These are phyloP conservation scores for Leucoptera coffeella DNA, from an alignment of 2,888 invertebrate species.

Conservation along the genomic window DNA sequence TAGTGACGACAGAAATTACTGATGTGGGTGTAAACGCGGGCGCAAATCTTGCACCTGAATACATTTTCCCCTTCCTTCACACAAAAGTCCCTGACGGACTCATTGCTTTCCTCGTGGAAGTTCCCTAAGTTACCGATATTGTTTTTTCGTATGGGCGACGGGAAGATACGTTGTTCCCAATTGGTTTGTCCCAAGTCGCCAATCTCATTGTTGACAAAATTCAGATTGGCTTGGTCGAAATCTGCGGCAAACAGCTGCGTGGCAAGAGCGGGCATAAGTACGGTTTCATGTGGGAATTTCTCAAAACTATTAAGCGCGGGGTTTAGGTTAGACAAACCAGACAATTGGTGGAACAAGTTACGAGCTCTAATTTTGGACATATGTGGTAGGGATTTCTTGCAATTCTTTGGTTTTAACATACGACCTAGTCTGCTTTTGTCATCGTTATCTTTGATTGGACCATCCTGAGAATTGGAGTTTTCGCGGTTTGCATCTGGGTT, in stretches of 20 bases:
- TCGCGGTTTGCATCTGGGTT: slow-evolving; percentile 52
- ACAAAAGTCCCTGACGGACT: slow-evolving; percentile 82
- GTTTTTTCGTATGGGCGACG: slow-evolving; percentile 50
- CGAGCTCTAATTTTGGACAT: slow-evolving; percentile 53
- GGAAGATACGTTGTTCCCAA: slow-evolving; percentile 49
- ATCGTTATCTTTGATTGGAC: slow-evolving; percentile 39
- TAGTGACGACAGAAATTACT: slow-evolving; percentile 90
- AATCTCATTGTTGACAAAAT: slow-evolving; percentile 30
- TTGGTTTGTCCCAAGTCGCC: slow-evolving; percentile 39
- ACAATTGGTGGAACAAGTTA: slow-evolving; percentile 48
- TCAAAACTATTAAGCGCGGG: slow-evolving; percentile 40
- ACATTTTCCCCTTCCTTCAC: slow-evolving; percentile 83
- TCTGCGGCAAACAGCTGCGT: slow-evolving; percentile 47
- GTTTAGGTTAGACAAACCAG: slow-evolving; percentile 40
- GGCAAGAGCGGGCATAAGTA: slow-evolving; percentile 48
- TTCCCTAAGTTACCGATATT: slow-evolving; percentile 37
- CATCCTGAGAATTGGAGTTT: slow-evolving; percentile 41
- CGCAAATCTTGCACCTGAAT: slow-evolving; percentile 83
- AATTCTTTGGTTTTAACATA: slow-evolving; percentile 55
- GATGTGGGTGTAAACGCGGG: slow-evolving; percentile 84
- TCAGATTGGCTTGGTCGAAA: slow-evolving; percentile 39
- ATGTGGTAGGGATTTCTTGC: slow-evolving; percentile 51
- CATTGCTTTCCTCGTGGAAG: slow-evolving; percentile 67
- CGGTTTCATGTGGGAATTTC: slow-evolving; percentile 43
- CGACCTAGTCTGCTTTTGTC: slow-evolving; percentile 48